Percentiles rank a stretch among this genome's conserved stretches.
Evolutionary conservation across 2,797 vertebrate genomes (phyloP).

Genomic region (Muscicapa striata): DNA sequence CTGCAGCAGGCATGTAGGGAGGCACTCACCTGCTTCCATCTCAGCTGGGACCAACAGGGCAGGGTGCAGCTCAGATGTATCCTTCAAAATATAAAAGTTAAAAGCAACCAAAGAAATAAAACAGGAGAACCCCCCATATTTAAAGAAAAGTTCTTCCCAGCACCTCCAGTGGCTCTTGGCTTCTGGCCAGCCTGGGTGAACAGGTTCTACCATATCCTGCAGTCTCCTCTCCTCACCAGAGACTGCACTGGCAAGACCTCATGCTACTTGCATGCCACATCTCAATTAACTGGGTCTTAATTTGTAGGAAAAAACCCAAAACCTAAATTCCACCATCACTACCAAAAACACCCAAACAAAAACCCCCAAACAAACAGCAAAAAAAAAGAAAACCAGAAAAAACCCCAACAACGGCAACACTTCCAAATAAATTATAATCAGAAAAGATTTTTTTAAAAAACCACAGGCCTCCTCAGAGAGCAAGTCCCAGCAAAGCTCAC

Average conservation of each 20-base stretch:
- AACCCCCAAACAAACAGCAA: background rate
- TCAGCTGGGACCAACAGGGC: background rate
- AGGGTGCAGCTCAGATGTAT: background rate
- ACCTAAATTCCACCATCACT: background rate
- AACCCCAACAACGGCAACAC: background rate
- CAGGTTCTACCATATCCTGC: background rate
- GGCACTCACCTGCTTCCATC: background rate
- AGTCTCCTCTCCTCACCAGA: background rate
- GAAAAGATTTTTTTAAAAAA: fast-evolving
- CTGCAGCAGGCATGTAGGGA: background rate
- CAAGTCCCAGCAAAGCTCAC: background rate
- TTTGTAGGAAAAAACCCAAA: background rate
- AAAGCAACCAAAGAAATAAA: background rate
- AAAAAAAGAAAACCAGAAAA: background rate
- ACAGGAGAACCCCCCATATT: fast-evolving
- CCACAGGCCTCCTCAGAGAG: background rate
- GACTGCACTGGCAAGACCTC: background rate
- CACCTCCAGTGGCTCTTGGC: background rate
- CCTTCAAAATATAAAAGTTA: background rate
- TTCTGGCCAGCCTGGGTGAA: background rate
- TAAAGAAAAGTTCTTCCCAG: background rate
- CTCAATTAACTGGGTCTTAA: background rate
- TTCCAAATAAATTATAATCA: background rate
- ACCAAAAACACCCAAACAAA: background rate
- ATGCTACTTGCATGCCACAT: background rate